These are phyloP conservation scores for Novumbra hubbsi DNA, from an alignment of 2,797 vertebrate genomes.

Conservation along the genomic window DNA sequence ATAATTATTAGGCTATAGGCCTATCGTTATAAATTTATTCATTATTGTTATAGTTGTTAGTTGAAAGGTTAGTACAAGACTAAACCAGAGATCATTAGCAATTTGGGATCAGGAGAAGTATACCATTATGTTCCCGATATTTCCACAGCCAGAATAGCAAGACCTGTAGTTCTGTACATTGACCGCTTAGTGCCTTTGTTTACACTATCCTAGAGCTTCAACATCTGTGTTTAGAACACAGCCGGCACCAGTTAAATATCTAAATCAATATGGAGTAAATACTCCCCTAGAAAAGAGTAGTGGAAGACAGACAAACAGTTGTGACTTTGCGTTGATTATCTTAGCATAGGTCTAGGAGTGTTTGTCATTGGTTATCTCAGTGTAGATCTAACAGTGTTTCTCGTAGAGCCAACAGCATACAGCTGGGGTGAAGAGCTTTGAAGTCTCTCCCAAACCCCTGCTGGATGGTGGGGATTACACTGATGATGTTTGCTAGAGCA, in stretches of 20 bases:
- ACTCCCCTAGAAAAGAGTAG: background rate
- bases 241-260: background rate
- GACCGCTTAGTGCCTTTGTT: background rate
- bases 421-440: background rate
- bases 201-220: background rate
- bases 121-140: too few species aligned
- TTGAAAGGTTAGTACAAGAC: too few species aligned
- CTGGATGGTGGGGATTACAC: background rate
- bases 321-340: background rate
- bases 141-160: background rate
- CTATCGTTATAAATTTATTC: too few species aligned
- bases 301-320: background rate
- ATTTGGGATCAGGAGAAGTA: too few species aligned
- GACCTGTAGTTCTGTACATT: background rate
- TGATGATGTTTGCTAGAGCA: background rate
- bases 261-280: background rate
- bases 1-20: too few species aligned
- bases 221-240: conserved; percentile 5
- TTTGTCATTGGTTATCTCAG: background rate
- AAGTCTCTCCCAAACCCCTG: background rate
- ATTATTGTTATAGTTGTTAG: too few species aligned
- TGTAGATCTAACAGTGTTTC: background rate
- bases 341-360: background rate
- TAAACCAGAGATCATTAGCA: too few species aligned
- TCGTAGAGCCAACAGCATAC: background rate